Evolutionary conservation across 2,888 invertebrate species (phyloP).

Genomic region (Nowickia ferox): DNA sequence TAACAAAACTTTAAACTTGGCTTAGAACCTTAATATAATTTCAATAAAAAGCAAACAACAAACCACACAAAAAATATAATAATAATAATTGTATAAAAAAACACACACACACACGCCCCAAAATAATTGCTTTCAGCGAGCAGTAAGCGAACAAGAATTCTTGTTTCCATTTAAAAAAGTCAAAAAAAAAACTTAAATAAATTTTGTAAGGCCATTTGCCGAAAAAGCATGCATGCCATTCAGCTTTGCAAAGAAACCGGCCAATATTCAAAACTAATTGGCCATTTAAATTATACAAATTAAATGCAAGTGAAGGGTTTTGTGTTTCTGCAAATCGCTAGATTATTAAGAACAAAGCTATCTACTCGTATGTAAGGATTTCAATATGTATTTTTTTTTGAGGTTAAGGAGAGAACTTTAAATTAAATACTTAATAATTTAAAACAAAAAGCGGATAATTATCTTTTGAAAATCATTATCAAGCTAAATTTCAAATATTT

Average conservation of each 20-base stretch:
- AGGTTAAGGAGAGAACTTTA: slow-evolving; percentile 29
- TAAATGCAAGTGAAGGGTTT: slow-evolving; percentile 41
- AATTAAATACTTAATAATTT: background rate
- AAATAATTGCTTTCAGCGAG: slow-evolving; percentile 35
- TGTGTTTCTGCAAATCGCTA: background rate
- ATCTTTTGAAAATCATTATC: too few relatives aligned
- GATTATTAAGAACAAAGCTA: slow-evolving; percentile 6
- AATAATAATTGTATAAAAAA: too few relatives aligned
- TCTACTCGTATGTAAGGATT: slow-evolving; percentile 34
- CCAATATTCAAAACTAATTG: slow-evolving; percentile 38
- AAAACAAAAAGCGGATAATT: too few relatives aligned
- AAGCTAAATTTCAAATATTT: too few relatives aligned
- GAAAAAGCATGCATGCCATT: slow-evolving; percentile 38
- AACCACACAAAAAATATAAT: background rate
- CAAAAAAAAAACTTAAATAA: background rate
- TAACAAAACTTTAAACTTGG: slow-evolving; percentile 72
- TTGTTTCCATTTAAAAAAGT: slow-evolving; percentile 44
- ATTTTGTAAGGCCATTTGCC: slow-evolving; percentile 56
- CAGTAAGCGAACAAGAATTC: slow-evolving; percentile 19
- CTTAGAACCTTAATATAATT: slow-evolving; percentile 68
- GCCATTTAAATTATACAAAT: background rate
- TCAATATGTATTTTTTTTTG: slow-evolving; percentile 9
- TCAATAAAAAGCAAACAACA: slow-evolving; percentile 21
- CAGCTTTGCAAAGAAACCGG: slow-evolving; percentile 35
- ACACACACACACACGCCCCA: slow-evolving; percentile 41